These are phyloP conservation scores for Luperina testacea DNA, from an alignment of 2,888 invertebrate species.

Conservation along the genomic window DNA sequence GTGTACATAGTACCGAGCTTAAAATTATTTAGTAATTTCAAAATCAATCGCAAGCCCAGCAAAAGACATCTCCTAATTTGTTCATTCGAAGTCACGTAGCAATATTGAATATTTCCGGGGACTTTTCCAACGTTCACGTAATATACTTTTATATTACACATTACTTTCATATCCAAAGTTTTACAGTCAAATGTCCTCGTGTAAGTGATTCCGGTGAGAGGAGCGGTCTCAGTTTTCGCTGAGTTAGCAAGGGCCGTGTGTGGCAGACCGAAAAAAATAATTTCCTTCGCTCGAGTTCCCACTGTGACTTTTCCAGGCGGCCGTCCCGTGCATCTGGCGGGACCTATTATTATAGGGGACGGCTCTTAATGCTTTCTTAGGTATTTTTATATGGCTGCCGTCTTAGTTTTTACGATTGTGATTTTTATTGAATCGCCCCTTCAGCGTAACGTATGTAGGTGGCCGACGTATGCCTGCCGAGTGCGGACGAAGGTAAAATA, in stretches of 20 bases:
- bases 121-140: constrained; percentile 26
- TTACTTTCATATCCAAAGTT: constrained; percentile 68
- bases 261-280: constrained; percentile 90
- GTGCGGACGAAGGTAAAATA: constrained; percentile 87
- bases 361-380: constrained; percentile 89
- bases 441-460: constrained; percentile 75
- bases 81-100: constrained; percentile 22
- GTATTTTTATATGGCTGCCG: constrained; percentile 88
- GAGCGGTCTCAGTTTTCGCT: constrained; percentile 83
- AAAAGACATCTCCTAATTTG: constrained; percentile 30
- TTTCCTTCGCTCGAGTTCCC: constrained; percentile 88
- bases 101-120: constrained; percentile 48
- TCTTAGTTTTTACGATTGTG: constrained; percentile 89
- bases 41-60: constrained; percentile 17
- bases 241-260: constrained; percentile 89
- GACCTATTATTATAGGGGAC: constrained; percentile 88
- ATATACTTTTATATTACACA: constrained; percentile 58
- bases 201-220: constrained; percentile 80
- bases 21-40: background rate
- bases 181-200: constrained; percentile 75
- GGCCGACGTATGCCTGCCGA: constrained; percentile 79
- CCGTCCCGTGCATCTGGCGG: constrained; percentile 90
- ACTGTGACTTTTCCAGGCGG: constrained; percentile 89
- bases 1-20: background rate
- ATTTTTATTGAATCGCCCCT: constrained; percentile 88